A percentile compares a stretch with the other conserved stretches of the same genome.
These are phyloP conservation scores for Diaphora mendica DNA, from an alignment of 2,888 invertebrate species.

Conservation along the genomic window DNA sequence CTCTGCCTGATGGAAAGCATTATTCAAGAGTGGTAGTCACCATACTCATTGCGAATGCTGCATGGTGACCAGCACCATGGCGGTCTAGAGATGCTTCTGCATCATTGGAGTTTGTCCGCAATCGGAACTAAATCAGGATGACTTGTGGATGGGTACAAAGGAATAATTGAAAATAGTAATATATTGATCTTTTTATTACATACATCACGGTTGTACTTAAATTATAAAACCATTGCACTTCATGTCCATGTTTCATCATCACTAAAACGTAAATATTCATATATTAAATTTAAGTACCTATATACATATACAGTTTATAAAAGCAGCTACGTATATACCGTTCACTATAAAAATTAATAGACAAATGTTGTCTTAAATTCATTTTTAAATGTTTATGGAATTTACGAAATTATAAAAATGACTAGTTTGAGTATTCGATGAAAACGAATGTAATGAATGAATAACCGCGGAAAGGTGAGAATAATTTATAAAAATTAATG, in stretches of 20 bases:
- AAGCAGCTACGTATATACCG: constrained; percentile 30
- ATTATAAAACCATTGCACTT: constrained; percentile 63
- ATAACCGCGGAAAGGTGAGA: no score
- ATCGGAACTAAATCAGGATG: no score
- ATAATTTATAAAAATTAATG: constrained; percentile 8
- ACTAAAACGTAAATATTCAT: constrained; percentile 15
- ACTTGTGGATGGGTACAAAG: not conserved
- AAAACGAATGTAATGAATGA: constrained; percentile 5
- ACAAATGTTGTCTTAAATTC: constrained; percentile 23
- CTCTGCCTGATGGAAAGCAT: no score
- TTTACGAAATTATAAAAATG: constrained; percentile 28
- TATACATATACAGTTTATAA: constrained; percentile 36
- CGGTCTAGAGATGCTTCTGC: no score
- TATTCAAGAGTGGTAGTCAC: no score
- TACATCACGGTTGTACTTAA: constrained; percentile 56
- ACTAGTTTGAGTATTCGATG: constrained; percentile 43
- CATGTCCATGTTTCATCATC: constrained; percentile 28
- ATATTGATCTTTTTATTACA: constrained; percentile 51
- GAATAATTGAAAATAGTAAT: constrained; percentile 23
- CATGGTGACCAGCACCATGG: no score
- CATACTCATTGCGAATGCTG: no score
- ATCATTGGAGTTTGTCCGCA: no score
- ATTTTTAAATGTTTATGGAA: constrained; percentile 42
- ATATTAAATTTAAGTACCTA: constrained; percentile 22
- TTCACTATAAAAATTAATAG: constrained; percentile 6